phyloP scores from a whole-genome alignment of 1,140 invertebrate species.

The Drosophila micromelanica region DNA sequence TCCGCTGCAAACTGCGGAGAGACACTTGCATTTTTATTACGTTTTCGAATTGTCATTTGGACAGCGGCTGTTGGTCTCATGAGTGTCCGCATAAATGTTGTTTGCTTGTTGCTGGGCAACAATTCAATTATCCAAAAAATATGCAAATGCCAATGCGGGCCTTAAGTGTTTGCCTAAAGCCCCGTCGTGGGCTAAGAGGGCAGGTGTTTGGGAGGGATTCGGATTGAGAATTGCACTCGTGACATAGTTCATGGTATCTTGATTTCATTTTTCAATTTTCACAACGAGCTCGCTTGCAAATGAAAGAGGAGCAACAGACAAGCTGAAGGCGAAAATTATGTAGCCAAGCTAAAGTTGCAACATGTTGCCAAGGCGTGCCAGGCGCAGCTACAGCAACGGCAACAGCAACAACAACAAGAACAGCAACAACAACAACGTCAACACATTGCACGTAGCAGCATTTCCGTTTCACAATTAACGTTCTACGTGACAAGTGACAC shows the following conservation, averaged over 20 bases:
- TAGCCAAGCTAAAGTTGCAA: conserved; percentile 59
- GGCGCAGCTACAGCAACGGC: conserved; percentile 8
- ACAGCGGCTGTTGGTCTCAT: conserved; percentile 65
- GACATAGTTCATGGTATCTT: conserved; percentile 78
- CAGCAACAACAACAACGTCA: conserved; percentile 26
- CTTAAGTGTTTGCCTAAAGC: conserved; percentile 49
- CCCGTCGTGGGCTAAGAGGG: neutral
- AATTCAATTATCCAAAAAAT: conserved; percentile 75
- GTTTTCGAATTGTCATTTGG: conserved; percentile 67
- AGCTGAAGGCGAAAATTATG: conserved; percentile 71
- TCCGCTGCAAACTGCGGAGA: conserved; percentile 19
- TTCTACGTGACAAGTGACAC: conserved; percentile 84
- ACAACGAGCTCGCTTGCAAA: conserved; percentile 44
- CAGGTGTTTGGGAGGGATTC: neutral
- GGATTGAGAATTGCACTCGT: conserved; percentile 68
- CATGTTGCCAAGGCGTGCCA: conserved; percentile 73
- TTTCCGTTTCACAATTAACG: conserved; percentile 83
- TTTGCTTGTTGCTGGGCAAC: conserved; percentile 68
- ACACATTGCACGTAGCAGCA: conserved; percentile 59
- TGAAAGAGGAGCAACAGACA: conserved; percentile 33
- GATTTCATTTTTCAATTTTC: conserved; percentile 82
- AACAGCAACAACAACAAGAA: conserved; percentile 4
- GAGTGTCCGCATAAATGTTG: conserved; percentile 75
- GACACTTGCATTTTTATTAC: conserved; percentile 71
- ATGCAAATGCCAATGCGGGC: conserved; percentile 76